Percentiles rank a stretch among this genome's conserved stretches.
phyloP scores from a whole-genome alignment of 2,113 vertebrate genomes.

The Fukomys damarensis region DNA sequence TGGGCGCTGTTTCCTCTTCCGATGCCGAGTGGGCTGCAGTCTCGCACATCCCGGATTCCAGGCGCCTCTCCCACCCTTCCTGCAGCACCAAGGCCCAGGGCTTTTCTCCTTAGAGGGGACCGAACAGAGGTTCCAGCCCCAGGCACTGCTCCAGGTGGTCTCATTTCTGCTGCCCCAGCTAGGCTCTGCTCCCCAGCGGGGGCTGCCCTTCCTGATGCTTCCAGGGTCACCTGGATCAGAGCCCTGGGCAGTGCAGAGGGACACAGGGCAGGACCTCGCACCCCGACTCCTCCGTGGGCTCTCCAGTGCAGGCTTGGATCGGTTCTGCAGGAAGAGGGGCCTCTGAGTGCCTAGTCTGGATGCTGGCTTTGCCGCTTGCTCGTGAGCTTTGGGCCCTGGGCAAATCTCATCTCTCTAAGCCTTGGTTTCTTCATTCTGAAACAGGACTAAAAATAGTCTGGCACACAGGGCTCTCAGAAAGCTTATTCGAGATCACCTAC shows the following conservation, averaged over 20 bases:
- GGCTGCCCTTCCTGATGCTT: background rate
- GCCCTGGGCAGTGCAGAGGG: background rate
- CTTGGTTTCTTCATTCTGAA: background rate
- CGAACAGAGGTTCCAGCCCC: background rate
- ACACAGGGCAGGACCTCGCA: background rate
- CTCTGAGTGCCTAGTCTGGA: background rate
- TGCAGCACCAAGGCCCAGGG: background rate
- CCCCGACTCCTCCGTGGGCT: background rate
- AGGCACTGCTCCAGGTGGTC: background rate
- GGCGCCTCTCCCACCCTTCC: too few relatives aligned
- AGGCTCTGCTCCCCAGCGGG: too few relatives aligned
- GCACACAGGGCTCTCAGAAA: background rate
- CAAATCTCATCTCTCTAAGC: background rate
- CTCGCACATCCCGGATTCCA: background rate
- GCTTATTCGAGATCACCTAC: background rate
- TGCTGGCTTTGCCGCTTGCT: background rate
- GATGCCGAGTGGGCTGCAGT: background rate
- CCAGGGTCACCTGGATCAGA: background rate
- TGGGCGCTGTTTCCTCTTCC: background rate
- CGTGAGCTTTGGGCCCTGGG: background rate
- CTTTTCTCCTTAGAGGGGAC: background rate
- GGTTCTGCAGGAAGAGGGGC: background rate
- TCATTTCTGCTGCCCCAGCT: background rate
- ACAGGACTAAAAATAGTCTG: background rate
- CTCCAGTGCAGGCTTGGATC: too few relatives aligned